A percentile compares a stretch with the other conserved stretches of the same genome.
Conservation (phyloP, 2,113 vertebrate species). For the Motacilla alba region DNA sequence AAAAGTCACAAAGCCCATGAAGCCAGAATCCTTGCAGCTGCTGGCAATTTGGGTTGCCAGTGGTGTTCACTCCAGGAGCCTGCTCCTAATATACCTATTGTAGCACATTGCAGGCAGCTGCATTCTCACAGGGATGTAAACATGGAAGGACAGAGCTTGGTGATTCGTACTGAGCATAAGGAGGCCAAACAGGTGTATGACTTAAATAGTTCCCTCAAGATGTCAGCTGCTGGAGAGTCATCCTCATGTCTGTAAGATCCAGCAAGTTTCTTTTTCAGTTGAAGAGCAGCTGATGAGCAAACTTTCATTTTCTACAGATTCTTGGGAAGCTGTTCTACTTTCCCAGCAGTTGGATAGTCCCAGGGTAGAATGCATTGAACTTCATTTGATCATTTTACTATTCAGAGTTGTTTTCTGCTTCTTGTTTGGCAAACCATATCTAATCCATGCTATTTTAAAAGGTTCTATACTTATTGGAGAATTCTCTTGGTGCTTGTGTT, state of each 20-base stretch:
- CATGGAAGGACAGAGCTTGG: not conserved
- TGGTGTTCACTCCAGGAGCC: not conserved
- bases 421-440: not conserved
- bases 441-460: not conserved
- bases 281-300: not conserved
- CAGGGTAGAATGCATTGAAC: not conserved
- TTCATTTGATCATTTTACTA: constrained; percentile 12
- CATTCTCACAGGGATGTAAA: not conserved
- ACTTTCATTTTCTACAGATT: not conserved
- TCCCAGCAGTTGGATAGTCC: not conserved
- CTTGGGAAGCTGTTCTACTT: not conserved
- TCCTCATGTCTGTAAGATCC: not conserved
- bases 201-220: not conserved
- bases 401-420: not conserved
- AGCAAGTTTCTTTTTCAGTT: not conserved
- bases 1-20: not conserved
- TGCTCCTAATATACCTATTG: not conserved
- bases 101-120: not conserved
- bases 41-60: not conserved
- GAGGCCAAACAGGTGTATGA: not conserved
- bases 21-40: constrained; percentile 42
- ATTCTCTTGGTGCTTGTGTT: not conserved
- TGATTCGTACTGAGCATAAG: not conserved
- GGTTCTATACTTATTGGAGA: not conserved
- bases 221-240: constrained; percentile 16